phyloP scores from a whole-genome alignment of 92 coral and sea anemone genomes.

The Palythoa heliodiscus region DNA sequence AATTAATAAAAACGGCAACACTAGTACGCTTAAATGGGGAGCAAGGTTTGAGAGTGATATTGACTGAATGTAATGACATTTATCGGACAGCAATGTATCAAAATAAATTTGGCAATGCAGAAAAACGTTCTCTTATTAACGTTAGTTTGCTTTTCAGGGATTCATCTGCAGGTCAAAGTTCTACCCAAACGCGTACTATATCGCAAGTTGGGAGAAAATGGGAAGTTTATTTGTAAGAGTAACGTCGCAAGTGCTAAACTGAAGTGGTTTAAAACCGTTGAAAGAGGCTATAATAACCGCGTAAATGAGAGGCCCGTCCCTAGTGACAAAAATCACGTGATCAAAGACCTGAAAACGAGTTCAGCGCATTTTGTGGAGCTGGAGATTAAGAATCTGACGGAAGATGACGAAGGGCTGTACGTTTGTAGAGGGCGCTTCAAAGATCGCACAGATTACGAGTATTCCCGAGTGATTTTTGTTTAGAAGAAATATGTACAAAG shows the following conservation, averaged over 20 bases:
- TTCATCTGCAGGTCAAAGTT: neutral
- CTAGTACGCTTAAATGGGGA: no score
- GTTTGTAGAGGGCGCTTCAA: conserved; percentile 8
- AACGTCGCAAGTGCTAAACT: conserved; percentile 13
- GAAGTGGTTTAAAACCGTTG: conserved; percentile 28
- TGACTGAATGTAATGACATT: no score
- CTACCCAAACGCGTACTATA: neutral
- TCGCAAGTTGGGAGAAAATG: conserved; percentile 1
- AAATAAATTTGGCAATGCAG: no score
- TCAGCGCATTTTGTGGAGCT: conserved; percentile 5
- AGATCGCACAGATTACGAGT: conserved; percentile 6
- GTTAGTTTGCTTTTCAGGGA: neutral
- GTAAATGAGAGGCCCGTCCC: neutral
- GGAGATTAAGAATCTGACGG: conserved; percentile 5
- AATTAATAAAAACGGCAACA: no score
- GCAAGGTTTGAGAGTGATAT: no score
- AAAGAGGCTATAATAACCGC: conserved; percentile 8
- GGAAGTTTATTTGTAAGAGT: conserved; percentile 16
- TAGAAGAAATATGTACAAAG: neutral
- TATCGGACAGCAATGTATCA: no score
- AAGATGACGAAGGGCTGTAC: conserved; percentile 20
- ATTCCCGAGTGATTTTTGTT: neutral
- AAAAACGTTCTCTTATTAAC: neutral
- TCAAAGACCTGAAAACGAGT: conserved; percentile 13
- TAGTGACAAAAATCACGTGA: neutral